These are phyloP conservation scores for Zoanthus gigantus DNA, from an alignment of 92 coral and sea anemone genomes.

Conservation along the genomic window DNA sequence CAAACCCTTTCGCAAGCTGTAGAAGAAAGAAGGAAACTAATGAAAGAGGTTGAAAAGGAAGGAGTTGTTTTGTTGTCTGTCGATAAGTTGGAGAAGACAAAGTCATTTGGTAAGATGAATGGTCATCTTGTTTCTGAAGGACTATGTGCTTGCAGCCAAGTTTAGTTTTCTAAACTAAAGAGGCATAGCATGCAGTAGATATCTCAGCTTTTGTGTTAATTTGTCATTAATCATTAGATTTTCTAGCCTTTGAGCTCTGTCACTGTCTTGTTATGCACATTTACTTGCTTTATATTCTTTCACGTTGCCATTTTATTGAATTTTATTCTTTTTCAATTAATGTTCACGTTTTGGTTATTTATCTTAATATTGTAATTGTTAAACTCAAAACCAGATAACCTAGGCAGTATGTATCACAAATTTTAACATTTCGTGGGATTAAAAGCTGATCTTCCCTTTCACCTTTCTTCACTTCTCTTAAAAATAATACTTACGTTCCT, in stretches of 20 bases:
- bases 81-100: conserved; percentile 19
- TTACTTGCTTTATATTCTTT: neutral
- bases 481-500: too few relatives aligned
- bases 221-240: conserved; percentile 9
- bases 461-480: too few relatives aligned
- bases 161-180: neutral
- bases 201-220: neutral
- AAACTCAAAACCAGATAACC: too few relatives aligned
- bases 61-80: conserved; percentile 78
- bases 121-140: conserved; percentile 4
- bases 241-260: conserved; percentile 22
- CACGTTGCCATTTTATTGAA: neutral
- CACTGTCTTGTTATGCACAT: neutral
- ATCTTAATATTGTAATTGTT: too few relatives aligned
- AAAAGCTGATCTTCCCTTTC: too few relatives aligned
- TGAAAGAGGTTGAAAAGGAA: conserved; percentile 57
- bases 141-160: conserved; percentile 6
- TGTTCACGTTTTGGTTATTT: neutral
- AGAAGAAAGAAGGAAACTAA: conserved; percentile 73
- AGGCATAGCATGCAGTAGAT: neutral
- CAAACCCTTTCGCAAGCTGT: conserved; percentile 65
- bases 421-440: too few relatives aligned
- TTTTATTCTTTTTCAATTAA: neutral
- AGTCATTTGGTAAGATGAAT: conserved; percentile 22
- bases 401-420: too few relatives aligned